These are phyloP conservation scores for Paracanthobrama guichenoti DNA, from an alignment of 2,113 vertebrate species.

Conservation along the genomic window DNA sequence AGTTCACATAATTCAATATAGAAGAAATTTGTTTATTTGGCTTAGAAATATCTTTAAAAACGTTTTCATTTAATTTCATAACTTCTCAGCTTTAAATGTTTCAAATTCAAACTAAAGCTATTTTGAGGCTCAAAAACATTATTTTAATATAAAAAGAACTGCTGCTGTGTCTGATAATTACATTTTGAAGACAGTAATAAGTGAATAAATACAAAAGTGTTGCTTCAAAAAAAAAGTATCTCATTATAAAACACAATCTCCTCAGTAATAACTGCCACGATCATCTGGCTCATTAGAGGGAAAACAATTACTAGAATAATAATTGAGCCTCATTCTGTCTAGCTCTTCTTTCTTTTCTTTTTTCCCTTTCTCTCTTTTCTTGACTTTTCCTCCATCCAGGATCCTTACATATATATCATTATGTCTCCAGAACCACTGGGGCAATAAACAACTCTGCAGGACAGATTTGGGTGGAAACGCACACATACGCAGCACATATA, in stretches of 20 bases:
- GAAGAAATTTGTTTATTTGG: background rate
- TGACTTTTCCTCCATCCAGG: conserved; percentile 63
- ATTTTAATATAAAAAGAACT: too few relatives aligned
- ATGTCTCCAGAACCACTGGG: conserved; percentile 71
- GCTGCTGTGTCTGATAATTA: background rate
- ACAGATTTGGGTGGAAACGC: conserved; percentile 66
- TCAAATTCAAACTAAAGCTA: background rate
- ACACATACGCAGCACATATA: conserved; percentile 53
- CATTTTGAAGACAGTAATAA: background rate
- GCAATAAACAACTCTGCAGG: conserved; percentile 73
- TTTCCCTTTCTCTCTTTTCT: background rate
- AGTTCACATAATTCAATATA: background rate
- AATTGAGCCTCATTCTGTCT: conserved; percentile 41
- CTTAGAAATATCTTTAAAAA: background rate
- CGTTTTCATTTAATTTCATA: background rate
- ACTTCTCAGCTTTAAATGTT: background rate
- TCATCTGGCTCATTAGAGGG: background rate
- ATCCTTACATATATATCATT: conserved; percentile 73
- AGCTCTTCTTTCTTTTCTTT: background rate
- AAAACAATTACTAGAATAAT: background rate
- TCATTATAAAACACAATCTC: background rate
- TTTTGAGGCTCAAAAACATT: background rate
- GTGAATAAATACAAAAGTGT: background rate
- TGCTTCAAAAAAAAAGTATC: background rate
- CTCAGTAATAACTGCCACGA: background rate